phyloP scores from a whole-genome alignment of 2,797 vertebrate species.

The Xiphorhynchus erythropygius region DNA sequence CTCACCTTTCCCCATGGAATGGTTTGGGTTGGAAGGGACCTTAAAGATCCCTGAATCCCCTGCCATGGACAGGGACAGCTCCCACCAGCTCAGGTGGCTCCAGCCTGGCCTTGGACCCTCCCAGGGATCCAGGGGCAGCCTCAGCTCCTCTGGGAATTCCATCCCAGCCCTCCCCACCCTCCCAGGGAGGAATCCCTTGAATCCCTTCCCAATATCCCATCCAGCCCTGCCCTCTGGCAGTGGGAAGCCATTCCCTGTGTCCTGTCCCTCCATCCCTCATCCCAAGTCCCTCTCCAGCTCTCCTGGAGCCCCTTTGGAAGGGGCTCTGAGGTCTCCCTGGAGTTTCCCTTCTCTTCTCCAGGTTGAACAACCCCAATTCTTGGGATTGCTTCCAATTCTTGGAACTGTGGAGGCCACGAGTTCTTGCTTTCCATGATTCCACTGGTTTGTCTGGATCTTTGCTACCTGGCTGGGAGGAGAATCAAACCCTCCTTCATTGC shows the following conservation, averaged over 20 bases:
- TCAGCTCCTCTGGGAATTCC: no score
- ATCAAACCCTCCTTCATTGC: not conserved
- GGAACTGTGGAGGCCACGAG: not conserved
- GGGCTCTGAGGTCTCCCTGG: not conserved
- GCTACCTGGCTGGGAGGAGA: not conserved
- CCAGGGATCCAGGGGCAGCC: no score
- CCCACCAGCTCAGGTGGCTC: not conserved
- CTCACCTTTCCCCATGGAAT: not conserved
- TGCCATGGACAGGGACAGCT: not conserved
- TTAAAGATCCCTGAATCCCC: not conserved
- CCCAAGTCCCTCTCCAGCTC: not conserved
- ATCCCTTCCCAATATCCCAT: not conserved
- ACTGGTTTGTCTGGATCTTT: not conserved
- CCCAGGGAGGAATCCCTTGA: not conserved
- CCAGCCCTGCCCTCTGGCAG: accelerated
- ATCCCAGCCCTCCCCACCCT: no score
- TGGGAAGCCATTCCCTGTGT: not conserved
- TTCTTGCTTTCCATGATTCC: not conserved
- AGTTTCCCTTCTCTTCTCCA: not conserved
- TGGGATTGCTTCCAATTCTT: not conserved
- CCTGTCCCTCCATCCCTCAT: not conserved
- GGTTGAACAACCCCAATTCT: not conserved
- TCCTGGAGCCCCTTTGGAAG: not conserved
- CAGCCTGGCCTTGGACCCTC: not conserved
- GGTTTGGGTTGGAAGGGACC: not conserved